These are phyloP conservation scores for Lordiphosa stackelbergi DNA, from an alignment of 1,140 invertebrate genomes.

Conservation along the genomic window DNA sequence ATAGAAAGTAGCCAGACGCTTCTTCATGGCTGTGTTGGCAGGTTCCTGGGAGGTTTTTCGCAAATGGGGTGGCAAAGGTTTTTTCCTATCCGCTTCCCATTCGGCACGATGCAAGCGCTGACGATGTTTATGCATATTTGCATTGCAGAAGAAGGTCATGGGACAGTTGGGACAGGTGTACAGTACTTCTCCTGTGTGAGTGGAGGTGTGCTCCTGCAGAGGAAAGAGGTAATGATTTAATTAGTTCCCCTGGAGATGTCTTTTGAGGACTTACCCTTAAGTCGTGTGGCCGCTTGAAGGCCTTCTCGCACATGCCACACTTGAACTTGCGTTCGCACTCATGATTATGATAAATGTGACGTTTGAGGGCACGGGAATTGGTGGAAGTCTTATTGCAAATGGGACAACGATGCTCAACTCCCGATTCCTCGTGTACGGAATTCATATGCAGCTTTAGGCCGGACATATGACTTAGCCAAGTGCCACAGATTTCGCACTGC, in stretches of 20 bases:
- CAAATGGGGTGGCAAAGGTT: slow-evolving; percentile 65
- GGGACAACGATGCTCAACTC: slow-evolving; percentile 62
- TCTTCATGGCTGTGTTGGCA: slow-evolving; percentile 65
- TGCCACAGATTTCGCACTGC: slow-evolving; percentile 71
- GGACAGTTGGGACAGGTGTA: slow-evolving; percentile 70
- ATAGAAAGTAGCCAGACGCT: slow-evolving; percentile 10
- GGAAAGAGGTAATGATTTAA: too few species aligned
- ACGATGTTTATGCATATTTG: slow-evolving; percentile 74
- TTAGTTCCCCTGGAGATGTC: too few species aligned
- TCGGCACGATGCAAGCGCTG: slow-evolving; percentile 67
- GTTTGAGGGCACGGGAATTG: slow-evolving; percentile 58
- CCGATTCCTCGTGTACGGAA: slow-evolving; percentile 62
- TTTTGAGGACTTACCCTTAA: slow-evolving; percentile 43
- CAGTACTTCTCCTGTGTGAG: slow-evolving; percentile 65
- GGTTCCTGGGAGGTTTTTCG: slow-evolving; percentile 45
- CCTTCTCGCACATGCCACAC: slow-evolving; percentile 75
- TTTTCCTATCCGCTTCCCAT: slow-evolving; percentile 64
- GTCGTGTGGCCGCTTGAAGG: slow-evolving; percentile 71
- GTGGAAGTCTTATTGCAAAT: slow-evolving; percentile 68
- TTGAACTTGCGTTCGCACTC: slow-evolving; percentile 71
- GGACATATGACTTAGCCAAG: slow-evolving; percentile 63
- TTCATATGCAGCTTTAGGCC: slow-evolving; percentile 74
- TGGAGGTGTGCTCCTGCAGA: slow-evolving; percentile 62
- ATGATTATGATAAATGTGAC: slow-evolving; percentile 72
- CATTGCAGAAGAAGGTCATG: slow-evolving; percentile 69